Conservation (phyloP, 2,113 vertebrate species). For the Cynopterus brachyotis region DNA sequence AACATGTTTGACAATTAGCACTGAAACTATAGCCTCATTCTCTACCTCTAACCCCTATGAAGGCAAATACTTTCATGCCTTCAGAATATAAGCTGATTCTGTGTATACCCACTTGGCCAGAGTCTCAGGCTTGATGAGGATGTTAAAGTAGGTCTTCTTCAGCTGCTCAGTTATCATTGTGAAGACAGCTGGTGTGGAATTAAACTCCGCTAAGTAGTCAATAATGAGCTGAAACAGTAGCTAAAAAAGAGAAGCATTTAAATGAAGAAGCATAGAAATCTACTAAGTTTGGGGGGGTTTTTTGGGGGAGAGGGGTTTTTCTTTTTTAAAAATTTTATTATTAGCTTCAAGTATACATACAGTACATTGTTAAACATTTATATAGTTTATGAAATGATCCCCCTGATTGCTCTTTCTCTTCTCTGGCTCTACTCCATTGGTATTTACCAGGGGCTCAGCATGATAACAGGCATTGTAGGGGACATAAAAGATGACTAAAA, state of each 20-base stretch:
- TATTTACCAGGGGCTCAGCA: background rate
- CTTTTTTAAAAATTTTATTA: too few relatives aligned
- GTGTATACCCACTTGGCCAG: slow-evolving; percentile 92
- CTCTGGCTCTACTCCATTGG: background rate
- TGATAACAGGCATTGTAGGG: background rate
- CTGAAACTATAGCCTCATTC: background rate
- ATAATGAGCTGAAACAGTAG: slow-evolving; percentile 95
- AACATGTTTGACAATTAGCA: slow-evolving; percentile 7
- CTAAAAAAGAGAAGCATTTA: slow-evolving; percentile 80
- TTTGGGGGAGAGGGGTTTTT: too few relatives aligned
- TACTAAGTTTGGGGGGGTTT: background rate
- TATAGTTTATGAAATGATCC: too few relatives aligned
- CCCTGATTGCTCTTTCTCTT: too few relatives aligned
- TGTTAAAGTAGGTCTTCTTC: slow-evolving; percentile 97
- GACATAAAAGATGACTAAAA: background rate
- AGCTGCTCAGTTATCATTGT: slow-evolving; percentile 96
- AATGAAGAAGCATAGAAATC: background rate
- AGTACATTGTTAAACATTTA: too few relatives aligned
- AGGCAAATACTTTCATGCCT: slow-evolving; percentile 17
- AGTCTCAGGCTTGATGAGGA: slow-evolving; percentile 96
- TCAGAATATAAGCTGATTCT: background rate
- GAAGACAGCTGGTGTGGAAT: slow-evolving; percentile 91
- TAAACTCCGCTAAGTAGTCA: slow-evolving; percentile 94
- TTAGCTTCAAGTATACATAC: too few relatives aligned
- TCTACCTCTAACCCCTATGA: background rate